Evolutionary conservation across 1,140 invertebrate genomes (phyloP).

Genomic region (Eupeodes corollae): DNA sequence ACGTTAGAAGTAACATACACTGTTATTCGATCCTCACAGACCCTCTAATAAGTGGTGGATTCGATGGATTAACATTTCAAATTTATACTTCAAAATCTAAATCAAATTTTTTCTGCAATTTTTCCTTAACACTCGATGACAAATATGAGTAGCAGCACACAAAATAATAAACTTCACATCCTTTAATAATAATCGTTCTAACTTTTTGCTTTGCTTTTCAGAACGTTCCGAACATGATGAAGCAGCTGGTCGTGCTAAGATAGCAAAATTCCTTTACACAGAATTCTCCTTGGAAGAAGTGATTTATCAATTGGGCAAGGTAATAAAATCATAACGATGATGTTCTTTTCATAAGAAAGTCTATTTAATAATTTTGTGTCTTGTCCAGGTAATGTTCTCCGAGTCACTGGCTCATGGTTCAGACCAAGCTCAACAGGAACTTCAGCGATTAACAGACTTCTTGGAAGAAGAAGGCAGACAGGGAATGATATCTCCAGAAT

Average conservation of each 20-base stretch:
- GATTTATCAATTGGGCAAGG: conserved; percentile 62
- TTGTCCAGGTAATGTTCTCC: conserved; percentile 53
- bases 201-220: conserved; percentile 1
- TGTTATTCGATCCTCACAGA: too few relatives aligned
- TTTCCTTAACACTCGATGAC: too few relatives aligned
- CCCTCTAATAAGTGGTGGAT: too few relatives aligned
- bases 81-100: too few relatives aligned
- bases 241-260: conserved; percentile 40
- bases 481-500: conserved; percentile 52
- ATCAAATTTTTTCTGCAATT: too few relatives aligned
- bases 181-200: neutral
- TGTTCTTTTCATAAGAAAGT: neutral
- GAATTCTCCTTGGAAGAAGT: conserved; percentile 63
- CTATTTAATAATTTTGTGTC: neutral
- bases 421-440: conserved; percentile 50
- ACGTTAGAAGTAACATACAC: too few relatives aligned
- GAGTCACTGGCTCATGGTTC: conserved; percentile 53
- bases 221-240: conserved; percentile 38
- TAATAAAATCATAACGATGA: conserved; percentile 16
- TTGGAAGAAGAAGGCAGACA: conserved; percentile 56
- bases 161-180: neutral
- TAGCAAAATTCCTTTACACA: conserved; percentile 55
- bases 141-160: too few relatives aligned
- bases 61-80: too few relatives aligned
- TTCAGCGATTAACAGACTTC: conserved; percentile 57